Evolutionary conservation across 1,140 invertebrate genomes (phyloP).

Genomic region (Nomia melanderi): DNA sequence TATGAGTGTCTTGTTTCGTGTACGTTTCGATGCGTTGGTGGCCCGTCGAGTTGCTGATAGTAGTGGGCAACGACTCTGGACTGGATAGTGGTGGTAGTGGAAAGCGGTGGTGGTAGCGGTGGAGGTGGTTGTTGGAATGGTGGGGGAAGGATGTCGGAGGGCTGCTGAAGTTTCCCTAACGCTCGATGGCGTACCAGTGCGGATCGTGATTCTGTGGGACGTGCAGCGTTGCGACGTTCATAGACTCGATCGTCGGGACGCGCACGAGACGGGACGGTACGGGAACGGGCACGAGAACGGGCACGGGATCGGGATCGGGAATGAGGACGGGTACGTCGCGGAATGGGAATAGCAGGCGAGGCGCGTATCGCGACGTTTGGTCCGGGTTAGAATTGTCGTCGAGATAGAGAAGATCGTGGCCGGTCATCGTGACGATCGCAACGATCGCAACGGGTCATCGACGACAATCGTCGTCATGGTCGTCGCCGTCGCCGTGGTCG

Average conservation of each 20-base stretch:
- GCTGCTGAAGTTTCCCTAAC: constrained; percentile 76
- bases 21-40: background rate
- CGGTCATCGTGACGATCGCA: constrained; percentile 36
- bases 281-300: background rate
- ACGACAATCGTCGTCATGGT: constrained; percentile 11
- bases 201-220: constrained; percentile 78
- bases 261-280: constrained; percentile 11
- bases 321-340: background rate
- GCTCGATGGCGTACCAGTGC: constrained; percentile 79
- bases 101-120: background rate
- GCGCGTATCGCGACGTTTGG: background rate
- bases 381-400: constrained; percentile 7
- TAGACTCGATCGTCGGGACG: constrained; percentile 20
- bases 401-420: background rate
- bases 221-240: constrained; percentile 71
- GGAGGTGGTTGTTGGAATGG: constrained; percentile 39
- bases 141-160: constrained; percentile 57
- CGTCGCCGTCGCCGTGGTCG: constrained; percentile 15
- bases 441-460: constrained; percentile 39
- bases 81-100: constrained; percentile 37
- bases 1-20: constrained; percentile 35
- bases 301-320: background rate
- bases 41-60: constrained; percentile 15
- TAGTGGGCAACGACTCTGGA: constrained; percentile 19
- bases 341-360: too few species aligned